Evolutionary conservation across 2,888 invertebrate genomes (phyloP).

Genomic region (Pandemis cinnamomeana): DNA sequence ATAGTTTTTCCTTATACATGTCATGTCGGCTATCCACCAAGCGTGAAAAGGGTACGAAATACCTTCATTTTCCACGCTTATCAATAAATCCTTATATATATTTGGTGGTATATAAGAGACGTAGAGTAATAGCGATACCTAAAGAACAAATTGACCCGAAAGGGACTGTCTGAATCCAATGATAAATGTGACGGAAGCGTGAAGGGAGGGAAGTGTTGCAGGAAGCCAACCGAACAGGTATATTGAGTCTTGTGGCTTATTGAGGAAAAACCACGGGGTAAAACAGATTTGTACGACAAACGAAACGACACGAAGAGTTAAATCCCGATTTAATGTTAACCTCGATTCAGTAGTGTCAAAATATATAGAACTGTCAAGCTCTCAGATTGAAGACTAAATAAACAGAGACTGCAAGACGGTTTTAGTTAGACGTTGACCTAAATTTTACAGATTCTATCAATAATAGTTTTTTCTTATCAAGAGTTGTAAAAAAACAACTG

Average conservation of each 20-base stretch:
- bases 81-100: conserved; percentile 2
- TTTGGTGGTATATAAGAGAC: neutral
- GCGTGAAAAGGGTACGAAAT: neutral
- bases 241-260: neutral
- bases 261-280: neutral
- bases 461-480: no score
- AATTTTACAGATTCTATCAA: no score
- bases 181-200: conserved; percentile 21
- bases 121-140: conserved; percentile 10
- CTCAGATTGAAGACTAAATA: no score
- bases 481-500: no score
- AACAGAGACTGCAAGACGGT: no score
- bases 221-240: conserved; percentile 17
- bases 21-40: neutral
- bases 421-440: no score
- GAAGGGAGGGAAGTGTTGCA: conserved; percentile 10
- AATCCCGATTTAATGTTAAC: no score
- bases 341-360: no score
- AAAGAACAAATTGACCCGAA: conserved; percentile 19
- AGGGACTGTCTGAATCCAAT: conserved; percentile 19
- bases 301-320: no score
- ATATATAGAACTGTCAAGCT: no score
- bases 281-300: neutral
- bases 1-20: no score
- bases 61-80: neutral